These are phyloP conservation scores for Nipponia nippon DNA, from an alignment of 2,113 vertebrate genomes.

Conservation along the genomic window DNA sequence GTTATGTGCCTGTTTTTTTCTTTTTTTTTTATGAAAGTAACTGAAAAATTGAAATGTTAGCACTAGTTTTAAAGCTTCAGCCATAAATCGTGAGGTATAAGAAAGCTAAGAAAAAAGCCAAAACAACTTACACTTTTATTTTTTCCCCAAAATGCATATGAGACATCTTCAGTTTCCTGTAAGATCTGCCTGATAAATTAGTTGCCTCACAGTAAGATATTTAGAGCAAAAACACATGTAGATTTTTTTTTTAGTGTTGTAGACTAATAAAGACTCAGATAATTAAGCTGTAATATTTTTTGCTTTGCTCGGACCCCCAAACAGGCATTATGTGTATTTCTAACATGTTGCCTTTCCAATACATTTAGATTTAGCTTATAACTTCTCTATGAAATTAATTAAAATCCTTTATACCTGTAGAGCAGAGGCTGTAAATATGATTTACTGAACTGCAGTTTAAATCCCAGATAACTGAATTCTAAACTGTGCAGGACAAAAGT, in stretches of 20 bases:
- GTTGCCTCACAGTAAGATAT: neutral
- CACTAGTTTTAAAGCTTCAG: neutral
- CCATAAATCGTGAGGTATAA: neutral
- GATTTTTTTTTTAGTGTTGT: neutral
- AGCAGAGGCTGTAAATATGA: neutral
- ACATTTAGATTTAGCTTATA: neutral
- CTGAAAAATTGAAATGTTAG: neutral
- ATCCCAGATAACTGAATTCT: neutral
- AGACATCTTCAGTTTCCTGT: neutral
- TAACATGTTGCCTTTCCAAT: neutral
- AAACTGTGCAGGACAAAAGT: neutral
- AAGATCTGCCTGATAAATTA: neutral
- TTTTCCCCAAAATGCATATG: fast-evolving
- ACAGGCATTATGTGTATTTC: neutral
- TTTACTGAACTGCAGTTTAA: neutral
- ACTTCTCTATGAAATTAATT: neutral
- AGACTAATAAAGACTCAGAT: neutral
- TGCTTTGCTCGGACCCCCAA: neutral
- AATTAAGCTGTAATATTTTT: neutral
- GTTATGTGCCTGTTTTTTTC: neutral
- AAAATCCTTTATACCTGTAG: neutral
- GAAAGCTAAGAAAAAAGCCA: neutral
- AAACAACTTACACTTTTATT: neutral
- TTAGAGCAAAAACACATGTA: neutral
- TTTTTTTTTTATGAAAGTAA: neutral